Evolutionary conservation across 2,888 invertebrate genomes (phyloP).

Genomic region (Eilema depressum): DNA sequence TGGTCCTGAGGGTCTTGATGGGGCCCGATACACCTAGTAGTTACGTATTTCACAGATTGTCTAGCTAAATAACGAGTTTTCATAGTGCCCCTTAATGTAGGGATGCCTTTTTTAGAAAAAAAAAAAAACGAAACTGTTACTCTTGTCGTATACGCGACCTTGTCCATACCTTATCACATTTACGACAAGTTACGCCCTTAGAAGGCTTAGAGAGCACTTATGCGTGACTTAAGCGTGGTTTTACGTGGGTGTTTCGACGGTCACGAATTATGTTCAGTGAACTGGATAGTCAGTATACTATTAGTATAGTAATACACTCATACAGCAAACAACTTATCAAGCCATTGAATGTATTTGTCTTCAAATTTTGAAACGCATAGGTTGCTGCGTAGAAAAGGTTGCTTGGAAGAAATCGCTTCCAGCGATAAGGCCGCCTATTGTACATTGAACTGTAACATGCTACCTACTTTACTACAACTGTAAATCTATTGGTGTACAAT

Average conservation of each 20-base stretch:
- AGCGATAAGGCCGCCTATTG: no score
- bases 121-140: neutral
- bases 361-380: neutral
- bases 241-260: neutral
- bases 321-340: neutral
- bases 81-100: neutral
- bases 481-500: no score
- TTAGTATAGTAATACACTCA: no score
- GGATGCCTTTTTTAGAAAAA: neutral
- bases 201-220: neutral
- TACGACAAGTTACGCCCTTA: neutral
- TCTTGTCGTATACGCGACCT: neutral
- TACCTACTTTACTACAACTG: no score
- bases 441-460: no score
- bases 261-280: neutral
- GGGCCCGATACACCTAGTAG: no score
- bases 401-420: no score
- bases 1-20: neutral
- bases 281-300: neutral
- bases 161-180: neutral
- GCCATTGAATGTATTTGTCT: neutral
- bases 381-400: neutral
- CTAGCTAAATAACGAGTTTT: neutral
- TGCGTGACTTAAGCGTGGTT: neutral
- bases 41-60: neutral